These are phyloP conservation scores for Apeira syringaria DNA, from an alignment of 2,888 invertebrate genomes.

Conservation along the genomic window DNA sequence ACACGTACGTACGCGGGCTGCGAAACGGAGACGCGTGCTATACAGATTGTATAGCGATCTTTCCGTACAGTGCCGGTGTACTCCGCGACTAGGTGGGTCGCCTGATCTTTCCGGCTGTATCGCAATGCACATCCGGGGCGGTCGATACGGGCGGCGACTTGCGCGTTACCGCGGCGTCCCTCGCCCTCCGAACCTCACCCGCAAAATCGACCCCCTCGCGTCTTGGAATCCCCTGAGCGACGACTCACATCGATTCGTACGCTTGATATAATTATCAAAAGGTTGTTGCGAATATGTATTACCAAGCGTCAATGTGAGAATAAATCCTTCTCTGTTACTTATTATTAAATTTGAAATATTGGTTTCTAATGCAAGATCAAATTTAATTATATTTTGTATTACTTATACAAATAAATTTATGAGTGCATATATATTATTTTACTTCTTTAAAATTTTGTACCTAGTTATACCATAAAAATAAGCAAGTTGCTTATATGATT, in stretches of 20 bases:
- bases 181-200: conserved; percentile 47
- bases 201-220: conserved; percentile 46
- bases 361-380: too few relatives aligned
- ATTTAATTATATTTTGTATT: too few relatives aligned
- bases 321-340: too few relatives aligned
- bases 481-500: too few relatives aligned
- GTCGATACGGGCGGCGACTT: conserved; percentile 79
- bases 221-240: conserved; percentile 53
- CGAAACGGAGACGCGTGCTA: not conserved
- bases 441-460: too few relatives aligned
- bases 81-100: conserved; percentile 62
- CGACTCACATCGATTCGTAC: conserved; percentile 73
- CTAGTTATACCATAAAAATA: too few relatives aligned
- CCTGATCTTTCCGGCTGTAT: conserved; percentile 67
- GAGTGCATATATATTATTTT: too few relatives aligned
- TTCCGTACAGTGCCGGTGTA: conserved; percentile 31
- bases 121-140: conserved; percentile 79
- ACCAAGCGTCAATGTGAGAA: not conserved
- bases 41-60: not conserved
- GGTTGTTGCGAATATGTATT: not conserved
- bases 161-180: conserved; percentile 68
- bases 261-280: conserved; percentile 55
- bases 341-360: too few relatives aligned
- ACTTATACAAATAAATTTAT: too few relatives aligned
- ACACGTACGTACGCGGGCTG: not conserved